Percentiles rank a stretch among this genome's conserved stretches.
phyloP scores from a whole-genome alignment of 2,888 invertebrate species.

The Leucoma salicis region DNA sequence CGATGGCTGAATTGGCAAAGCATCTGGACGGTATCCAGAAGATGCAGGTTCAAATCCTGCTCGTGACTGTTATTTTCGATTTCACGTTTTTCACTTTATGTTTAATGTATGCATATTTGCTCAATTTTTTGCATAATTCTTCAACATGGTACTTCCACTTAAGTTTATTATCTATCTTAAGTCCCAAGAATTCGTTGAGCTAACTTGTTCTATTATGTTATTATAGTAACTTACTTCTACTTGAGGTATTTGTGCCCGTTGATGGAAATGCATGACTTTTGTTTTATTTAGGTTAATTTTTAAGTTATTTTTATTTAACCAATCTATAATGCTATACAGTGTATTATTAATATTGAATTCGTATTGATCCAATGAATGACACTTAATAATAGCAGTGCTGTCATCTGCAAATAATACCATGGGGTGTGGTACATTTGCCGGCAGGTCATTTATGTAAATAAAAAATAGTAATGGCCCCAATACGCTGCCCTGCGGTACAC shows the following conservation, averaged over 20 bases:
- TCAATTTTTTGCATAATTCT: too few species aligned
- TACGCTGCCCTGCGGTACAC: too few species aligned
- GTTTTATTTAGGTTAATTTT: not conserved
- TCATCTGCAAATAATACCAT: too few species aligned
- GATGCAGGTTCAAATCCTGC: too few species aligned
- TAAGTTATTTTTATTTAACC: not conserved
- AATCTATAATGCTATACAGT: not conserved
- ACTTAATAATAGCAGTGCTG: not conserved
- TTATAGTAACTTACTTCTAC: not conserved
- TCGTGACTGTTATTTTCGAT: too few species aligned
- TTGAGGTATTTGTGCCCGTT: not conserved
- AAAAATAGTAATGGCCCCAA: too few species aligned
- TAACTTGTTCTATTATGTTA: not conserved
- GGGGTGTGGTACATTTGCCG: not conserved
- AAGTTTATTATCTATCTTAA: not conserved
- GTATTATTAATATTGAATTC: constrained; percentile 1
- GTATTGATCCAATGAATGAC: not conserved
- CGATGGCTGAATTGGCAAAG: too few species aligned
- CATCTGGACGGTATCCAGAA: too few species aligned
- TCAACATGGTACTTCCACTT: not conserved
- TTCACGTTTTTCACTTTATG: too few species aligned
- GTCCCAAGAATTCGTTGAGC: not conserved
- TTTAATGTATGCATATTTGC: too few species aligned
- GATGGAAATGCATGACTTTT: not conserved
- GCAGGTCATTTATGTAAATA: constrained; percentile 7